Base-by-base conservation (phyloP, 1,140 invertebrate species). In the Lucilia cuprina region DNA sequence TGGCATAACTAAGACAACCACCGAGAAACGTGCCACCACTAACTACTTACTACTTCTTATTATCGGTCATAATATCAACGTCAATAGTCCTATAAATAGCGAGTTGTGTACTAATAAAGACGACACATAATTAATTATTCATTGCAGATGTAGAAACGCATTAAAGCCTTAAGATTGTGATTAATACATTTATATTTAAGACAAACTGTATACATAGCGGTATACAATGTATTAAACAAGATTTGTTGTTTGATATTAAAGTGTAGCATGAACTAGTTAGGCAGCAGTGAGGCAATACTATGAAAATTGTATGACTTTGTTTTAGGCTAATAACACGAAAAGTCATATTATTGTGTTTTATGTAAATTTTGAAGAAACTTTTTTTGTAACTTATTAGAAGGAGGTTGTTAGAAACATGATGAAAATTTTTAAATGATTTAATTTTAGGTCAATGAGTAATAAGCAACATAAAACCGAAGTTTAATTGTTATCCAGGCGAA, bases 101-200 rank as follows among this genome's bases (percentile, higher is more conserved):
- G 19, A 70, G 10, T n/a, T n/a, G n/a, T 4, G n/a, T 17, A 17
- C 60, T 8, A 70, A 70, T 10, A 49, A 80, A 80, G 77, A n/a
- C 41, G 47, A n/a, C 47, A 30, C 25, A 80, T 80, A 80, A 80
- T 80, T 80, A 80, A 80, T 80, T 80, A 80, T 80, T 80, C 77
- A 80, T 80, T 80, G 77, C 77, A 80, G 77, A 80, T 80, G 77
- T 80, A 80, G n/a, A 49, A 49, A 80, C 77, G 77, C 77, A 80
- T 80, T 80, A 80, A 80, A 80, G 77, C 47, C 77, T 80, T 80
- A 80, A 80, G 41, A 49, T 49, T 21, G 77, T 80, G 77, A 80
- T 80, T 80, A 80, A 80, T 80, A 80, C 41, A 80, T 80, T 80
- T 80, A 49, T 21, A 21, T 19, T 80, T 47, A 49, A 80, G 77